phyloP scores from a whole-genome alignment of 2,888 invertebrate species.

The Neoaliturus tenellus region DNA sequence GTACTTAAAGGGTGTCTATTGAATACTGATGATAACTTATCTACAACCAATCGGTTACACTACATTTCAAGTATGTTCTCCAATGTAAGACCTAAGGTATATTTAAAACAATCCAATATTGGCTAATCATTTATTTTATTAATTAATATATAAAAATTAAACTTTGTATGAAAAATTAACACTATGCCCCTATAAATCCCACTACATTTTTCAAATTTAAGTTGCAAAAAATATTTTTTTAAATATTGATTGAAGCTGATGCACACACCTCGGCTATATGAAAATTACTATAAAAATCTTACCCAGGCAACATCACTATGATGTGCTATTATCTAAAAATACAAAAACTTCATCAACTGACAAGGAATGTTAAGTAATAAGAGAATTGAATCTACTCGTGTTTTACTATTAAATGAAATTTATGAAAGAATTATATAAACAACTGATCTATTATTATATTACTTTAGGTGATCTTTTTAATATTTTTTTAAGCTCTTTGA shows the following conservation, averaged over 20 bases:
- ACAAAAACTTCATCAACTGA: neutral
- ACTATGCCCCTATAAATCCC: neutral
- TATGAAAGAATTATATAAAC: no score
- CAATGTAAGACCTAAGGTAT: no score
- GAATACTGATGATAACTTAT: conserved; percentile 3
- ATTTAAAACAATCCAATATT: no score
- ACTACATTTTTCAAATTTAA: neutral
- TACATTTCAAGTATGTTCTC: no score
- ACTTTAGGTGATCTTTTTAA: no score
- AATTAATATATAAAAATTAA: no score
- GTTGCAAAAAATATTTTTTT: neutral
- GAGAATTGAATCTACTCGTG: neutral
- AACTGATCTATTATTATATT: no score
- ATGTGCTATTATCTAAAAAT: neutral
- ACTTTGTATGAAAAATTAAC: no score
- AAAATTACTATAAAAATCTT: neutral
- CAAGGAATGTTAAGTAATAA: conserved; percentile 12
- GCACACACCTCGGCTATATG: neutral
- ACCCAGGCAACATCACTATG: neutral
- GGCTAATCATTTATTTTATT: no score
- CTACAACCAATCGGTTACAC: neutral
- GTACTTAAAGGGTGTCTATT: neutral
- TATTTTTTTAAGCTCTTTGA: no score
- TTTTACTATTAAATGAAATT: neutral
- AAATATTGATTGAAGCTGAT: neutral